phyloP scores from a whole-genome alignment of 2,113 vertebrate species.

The Lamprologus speciosus region DNA sequence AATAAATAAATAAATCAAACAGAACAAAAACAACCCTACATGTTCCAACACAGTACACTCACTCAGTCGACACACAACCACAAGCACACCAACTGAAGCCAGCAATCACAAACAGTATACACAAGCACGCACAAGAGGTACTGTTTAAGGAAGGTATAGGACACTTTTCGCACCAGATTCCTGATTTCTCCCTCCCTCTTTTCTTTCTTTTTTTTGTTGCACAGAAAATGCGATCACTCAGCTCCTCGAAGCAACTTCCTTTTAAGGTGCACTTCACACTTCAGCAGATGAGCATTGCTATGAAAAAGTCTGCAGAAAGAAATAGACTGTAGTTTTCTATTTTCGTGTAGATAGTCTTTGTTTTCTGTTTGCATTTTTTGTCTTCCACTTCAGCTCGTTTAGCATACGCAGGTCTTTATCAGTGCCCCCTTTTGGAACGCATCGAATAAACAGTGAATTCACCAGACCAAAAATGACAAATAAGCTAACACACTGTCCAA shows the following conservation, averaged over 20 bases:
- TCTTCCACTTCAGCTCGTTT: not conserved
- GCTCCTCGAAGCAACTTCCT: not conserved
- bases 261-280: constrained; percentile 56
- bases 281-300: not conserved
- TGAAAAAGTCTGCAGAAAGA: constrained; percentile 2
- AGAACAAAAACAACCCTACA: constrained; percentile 6
- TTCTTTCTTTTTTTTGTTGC: not conserved
- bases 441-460: constrained; percentile 12
- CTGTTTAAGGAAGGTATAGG: constrained; percentile 57
- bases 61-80: constrained; percentile 31
- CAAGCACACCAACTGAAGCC: constrained; percentile 37
- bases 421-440: constrained; percentile 1
- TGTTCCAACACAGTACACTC: constrained; percentile 13
- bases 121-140: constrained; percentile 56
- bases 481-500: constrained; percentile 19
- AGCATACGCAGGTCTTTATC: not conserved
- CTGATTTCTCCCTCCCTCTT: not conserved
- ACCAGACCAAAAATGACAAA: constrained; percentile 22
- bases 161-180: constrained; percentile 44
- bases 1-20: not conserved
- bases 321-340: constrained; percentile 30
- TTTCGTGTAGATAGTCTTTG: not conserved
- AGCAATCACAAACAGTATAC: constrained; percentile 40
- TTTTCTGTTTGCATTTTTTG: not conserved
- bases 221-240: constrained; percentile 10